Evolutionary conservation across 2,888 invertebrate species (phyloP), one percentile per base, ranked within the genome.

Genomic region (Serrognathus titanus): DNA sequence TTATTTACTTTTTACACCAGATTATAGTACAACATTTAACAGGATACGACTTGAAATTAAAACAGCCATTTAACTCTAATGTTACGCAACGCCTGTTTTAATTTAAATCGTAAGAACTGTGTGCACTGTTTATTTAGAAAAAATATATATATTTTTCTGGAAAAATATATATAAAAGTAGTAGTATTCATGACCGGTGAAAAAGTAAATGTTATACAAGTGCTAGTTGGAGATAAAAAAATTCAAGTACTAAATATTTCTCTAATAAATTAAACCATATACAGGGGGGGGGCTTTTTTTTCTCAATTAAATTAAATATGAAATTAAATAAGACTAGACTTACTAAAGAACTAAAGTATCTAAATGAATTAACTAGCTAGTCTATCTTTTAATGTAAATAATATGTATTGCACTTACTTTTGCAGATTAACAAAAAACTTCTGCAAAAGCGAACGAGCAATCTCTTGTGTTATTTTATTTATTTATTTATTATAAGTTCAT

Each of bases 371-470:
- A 58, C 58, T 62, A 62, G 54, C 57, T 60, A 58, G 52, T 62
- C 53, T 57, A 53, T 49, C 36, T 37, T 31, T 43, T 47, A 46
- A 47, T 51, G 11, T 39, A 48, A 36, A 46, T 52, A 48, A 46
- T 45, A 46, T 56, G 61, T 74, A 75, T 74, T 75, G 75, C 74
- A 75, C 75, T 69, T 71, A 69, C 73, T 71, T 72, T 73, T 73
- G 74, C 74, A 75, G 75, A 57, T 63, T 66, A 75, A 74, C 73
- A 74, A 67, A 69, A 74, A 75, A 72, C 65, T 64, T 63, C 73
- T 72, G 72, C 74, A 74, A 74, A 75, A 73, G 71, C 68, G 46
- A 49, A 72, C 66, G 66, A 69, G 75, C 75, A 74, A 74, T 73
- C 61, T 39, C 57, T 10, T 50, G 13, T 24, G 49, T 12, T 40